Conservation (phyloP, 2,888 invertebrate genomes). For the Liodrosophila aerea region DNA sequence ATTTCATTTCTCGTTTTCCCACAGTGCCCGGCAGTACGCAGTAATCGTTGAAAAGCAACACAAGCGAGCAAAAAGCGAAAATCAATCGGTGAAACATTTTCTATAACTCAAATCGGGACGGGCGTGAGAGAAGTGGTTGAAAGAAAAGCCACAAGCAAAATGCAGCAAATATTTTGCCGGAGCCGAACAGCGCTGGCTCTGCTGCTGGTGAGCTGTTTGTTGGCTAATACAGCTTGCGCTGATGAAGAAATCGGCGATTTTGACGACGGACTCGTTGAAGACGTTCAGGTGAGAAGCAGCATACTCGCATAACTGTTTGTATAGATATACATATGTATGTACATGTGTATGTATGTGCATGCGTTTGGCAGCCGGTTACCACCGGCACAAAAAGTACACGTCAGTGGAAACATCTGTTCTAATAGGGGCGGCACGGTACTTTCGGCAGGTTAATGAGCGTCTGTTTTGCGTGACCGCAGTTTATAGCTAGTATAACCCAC, state of each 20-base stretch:
- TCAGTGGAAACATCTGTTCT: conserved; percentile 61
- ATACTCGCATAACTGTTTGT: background rate
- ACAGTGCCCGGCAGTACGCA: conserved; percentile 46
- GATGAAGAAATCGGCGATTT: conserved; percentile 64
- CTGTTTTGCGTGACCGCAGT: conserved; percentile 29
- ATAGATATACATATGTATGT: background rate
- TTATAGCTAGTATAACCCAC: conserved; percentile 32
- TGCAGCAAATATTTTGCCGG: conserved; percentile 59
- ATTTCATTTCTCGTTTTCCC: conserved; percentile 55
- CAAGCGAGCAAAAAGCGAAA: conserved; percentile 31
- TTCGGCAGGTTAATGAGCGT: conserved; percentile 32
- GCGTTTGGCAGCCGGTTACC: conserved; percentile 29
- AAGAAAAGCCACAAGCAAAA: conserved; percentile 42
- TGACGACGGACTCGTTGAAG: conserved; percentile 77
- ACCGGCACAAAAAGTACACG: conserved; percentile 71
- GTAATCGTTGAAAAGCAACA: conserved; percentile 53
- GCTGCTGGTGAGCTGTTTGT: conserved; percentile 40
- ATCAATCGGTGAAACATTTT: conserved; percentile 31
- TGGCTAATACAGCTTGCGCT: conserved; percentile 34
- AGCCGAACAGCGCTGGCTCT: conserved; percentile 50
- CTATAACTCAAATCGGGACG: conserved; percentile 10
- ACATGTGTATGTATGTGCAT: background rate
- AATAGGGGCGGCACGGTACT: background rate
- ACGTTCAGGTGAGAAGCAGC: conserved; percentile 69
- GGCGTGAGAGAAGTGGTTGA: conserved; percentile 32